Percentiles rank a stretch among this genome's conserved stretches.
Conservation (phyloP, 2,113 vertebrate species). For the Struthidea cinerea region DNA sequence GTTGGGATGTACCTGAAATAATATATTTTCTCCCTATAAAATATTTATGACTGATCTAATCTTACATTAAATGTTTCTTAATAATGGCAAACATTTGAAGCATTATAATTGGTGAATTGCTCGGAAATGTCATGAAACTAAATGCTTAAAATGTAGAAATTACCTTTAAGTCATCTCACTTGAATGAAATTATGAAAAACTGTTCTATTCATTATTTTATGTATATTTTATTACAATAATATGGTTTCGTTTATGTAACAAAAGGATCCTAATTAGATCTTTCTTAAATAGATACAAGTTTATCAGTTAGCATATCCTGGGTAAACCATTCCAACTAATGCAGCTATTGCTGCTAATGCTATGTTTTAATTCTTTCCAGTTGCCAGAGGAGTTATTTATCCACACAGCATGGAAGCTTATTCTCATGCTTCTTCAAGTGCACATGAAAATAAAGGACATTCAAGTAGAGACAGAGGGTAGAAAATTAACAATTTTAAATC, state of each 20-base stretch:
- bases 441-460: slow-evolving; percentile 48
- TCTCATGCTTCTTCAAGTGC: slow-evolving; percentile 38
- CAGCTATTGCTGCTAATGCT: neutral
- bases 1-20: neutral
- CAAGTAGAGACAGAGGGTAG: slow-evolving; percentile 6
- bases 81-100: slow-evolving; percentile 15
- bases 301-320: slow-evolving; percentile 24
- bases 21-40: slow-evolving; percentile 17
- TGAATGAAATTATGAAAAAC: slow-evolving; percentile 34
- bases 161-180: slow-evolving; percentile 27
- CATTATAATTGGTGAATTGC: slow-evolving; percentile 6
- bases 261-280: slow-evolving; percentile 44
- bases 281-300: slow-evolving; percentile 37
- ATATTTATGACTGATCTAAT: slow-evolving; percentile 34
- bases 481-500: slow-evolving; percentile 45
- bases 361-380: slow-evolving; percentile 39
- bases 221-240: slow-evolving; percentile 13
- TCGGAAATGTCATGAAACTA: slow-evolving; percentile 7
- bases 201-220: slow-evolving; percentile 19
- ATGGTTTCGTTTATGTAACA: slow-evolving; percentile 15
- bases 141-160: slow-evolving; percentile 35
- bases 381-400: slow-evolving; percentile 45
- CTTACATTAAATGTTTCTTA: slow-evolving; percentile 19
- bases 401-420: slow-evolving; percentile 43
- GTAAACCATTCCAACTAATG: slow-evolving; percentile 43